Conservation (phyloP, 2,888 invertebrate genomes). For the Oegoconia quadripuncta region DNA sequence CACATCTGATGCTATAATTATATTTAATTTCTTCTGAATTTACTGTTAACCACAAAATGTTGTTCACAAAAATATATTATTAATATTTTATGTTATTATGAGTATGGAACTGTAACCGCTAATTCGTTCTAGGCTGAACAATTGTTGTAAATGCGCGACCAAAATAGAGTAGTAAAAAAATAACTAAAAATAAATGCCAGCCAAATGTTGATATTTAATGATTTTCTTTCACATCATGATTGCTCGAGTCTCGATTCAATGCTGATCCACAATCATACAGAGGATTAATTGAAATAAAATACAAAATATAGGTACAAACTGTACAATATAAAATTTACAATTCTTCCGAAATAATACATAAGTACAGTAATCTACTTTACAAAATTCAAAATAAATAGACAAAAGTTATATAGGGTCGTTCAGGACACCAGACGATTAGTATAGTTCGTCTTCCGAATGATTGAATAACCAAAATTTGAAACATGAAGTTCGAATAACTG, state of each 20-base stretch:
- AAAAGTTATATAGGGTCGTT: not conserved
- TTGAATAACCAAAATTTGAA: no score
- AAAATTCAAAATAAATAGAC: not conserved
- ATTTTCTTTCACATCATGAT: conserved; percentile 15
- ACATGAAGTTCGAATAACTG: no score
- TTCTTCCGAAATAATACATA: conserved; percentile 4
- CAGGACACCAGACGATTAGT: no score
- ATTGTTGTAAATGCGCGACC: conserved; percentile 35
- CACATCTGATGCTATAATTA: conserved; percentile 35
- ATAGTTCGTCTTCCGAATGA: no score
- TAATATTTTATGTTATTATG: conserved; percentile 56
- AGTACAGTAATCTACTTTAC: not conserved
- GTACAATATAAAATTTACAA: conserved; percentile 4
- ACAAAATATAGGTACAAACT: conserved; percentile 3
- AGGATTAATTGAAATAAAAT: conserved; percentile 2
- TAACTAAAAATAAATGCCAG: conserved; percentile 28
- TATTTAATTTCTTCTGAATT: conserved; percentile 30
- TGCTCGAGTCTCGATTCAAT: not conserved
- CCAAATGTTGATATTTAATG: conserved; percentile 13
- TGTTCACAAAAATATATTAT: conserved; percentile 71
- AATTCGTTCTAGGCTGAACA: conserved; percentile 39
- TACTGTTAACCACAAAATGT: conserved; percentile 56
- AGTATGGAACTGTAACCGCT: conserved; percentile 66
- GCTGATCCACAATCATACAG: not conserved
- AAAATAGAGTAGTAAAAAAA: conserved; percentile 26